phyloP scores from a whole-genome alignment of 2,888 invertebrate genomes.

The Frankliniella intonsa region DNA sequence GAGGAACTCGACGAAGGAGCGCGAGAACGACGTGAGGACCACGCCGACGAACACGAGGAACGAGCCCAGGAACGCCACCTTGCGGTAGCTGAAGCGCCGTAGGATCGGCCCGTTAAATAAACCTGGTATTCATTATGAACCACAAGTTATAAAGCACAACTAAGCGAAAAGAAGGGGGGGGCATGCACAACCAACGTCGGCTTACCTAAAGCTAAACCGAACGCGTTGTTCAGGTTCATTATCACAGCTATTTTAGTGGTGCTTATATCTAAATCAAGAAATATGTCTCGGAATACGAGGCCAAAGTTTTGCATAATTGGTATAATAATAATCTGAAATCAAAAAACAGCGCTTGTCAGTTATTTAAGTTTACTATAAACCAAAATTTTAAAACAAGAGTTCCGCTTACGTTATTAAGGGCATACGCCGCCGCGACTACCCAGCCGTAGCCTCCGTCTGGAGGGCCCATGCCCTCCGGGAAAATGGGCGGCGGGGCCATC shows the following conservation, averaged over 20 bases:
- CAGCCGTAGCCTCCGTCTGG: constrained; percentile 77
- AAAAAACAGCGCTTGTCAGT: neutral
- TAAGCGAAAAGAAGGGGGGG: constrained; percentile 11
- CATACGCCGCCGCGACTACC: constrained; percentile 66
- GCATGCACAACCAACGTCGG: no score
- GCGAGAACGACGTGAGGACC: constrained; percentile 55
- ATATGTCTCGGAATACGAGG: constrained; percentile 61
- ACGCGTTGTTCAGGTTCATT: constrained; percentile 61
- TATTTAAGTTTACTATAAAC: constrained; percentile 38
- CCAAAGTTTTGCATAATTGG: constrained; percentile 62
- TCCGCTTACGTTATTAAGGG: constrained; percentile 64
- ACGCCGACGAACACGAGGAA: constrained; percentile 55
- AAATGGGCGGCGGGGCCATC: neutral
- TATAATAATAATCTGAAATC: constrained; percentile 57
- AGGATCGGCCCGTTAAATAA: constrained; percentile 62
- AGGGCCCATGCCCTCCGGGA: constrained; percentile 40
- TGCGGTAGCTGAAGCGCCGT: constrained; percentile 59
- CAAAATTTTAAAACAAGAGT: constrained; percentile 36
- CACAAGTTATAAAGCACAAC: neutral
- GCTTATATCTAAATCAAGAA: constrained; percentile 53
- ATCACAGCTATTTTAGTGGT: constrained; percentile 60
- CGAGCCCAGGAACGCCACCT: constrained; percentile 57
- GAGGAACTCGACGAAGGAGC: constrained; percentile 56
- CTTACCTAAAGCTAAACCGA: constrained; percentile 52
- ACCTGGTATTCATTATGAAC: constrained; percentile 44